These are phyloP conservation scores for Pangasius mekongensis DNA, from an alignment of 2,797 vertebrate species.

Conservation along the genomic window DNA sequence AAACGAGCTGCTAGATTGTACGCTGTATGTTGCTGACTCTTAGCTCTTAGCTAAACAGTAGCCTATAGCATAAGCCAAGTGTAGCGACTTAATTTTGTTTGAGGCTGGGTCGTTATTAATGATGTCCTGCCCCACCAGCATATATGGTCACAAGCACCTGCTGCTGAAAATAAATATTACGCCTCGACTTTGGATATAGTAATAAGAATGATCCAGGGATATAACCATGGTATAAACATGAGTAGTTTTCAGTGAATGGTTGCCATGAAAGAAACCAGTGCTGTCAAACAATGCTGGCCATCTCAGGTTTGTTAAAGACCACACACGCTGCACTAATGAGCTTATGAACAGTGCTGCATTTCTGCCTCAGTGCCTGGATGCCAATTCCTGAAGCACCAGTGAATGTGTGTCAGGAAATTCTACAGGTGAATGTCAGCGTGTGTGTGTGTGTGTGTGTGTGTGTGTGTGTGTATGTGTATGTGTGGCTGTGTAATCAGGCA, in stretches of 20 bases:
- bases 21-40: not conserved
- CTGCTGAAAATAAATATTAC: not conserved
- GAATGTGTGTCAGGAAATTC: not conserved
- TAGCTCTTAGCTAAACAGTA: not conserved
- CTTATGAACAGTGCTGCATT: not conserved
- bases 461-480: not conserved
- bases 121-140: not conserved
- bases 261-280: not conserved
- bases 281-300: not conserved
- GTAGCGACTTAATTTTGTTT: not conserved
- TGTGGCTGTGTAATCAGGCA: not conserved
- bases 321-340: not conserved
- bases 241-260: not conserved
- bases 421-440: not conserved
- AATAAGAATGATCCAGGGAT: not conserved
- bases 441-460: not conserved
- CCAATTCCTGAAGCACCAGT: not conserved
- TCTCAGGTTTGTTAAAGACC: constrained; percentile 7
- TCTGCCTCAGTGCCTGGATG: not conserved
- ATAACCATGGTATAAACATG: not conserved
- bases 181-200: not conserved
- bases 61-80: not conserved
- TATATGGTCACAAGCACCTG: not conserved
- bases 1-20: not conserved
- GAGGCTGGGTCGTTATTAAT: not conserved